These are phyloP conservation scores for Orthosia cruda DNA, from an alignment of 2,888 invertebrate genomes.

Conservation along the genomic window DNA sequence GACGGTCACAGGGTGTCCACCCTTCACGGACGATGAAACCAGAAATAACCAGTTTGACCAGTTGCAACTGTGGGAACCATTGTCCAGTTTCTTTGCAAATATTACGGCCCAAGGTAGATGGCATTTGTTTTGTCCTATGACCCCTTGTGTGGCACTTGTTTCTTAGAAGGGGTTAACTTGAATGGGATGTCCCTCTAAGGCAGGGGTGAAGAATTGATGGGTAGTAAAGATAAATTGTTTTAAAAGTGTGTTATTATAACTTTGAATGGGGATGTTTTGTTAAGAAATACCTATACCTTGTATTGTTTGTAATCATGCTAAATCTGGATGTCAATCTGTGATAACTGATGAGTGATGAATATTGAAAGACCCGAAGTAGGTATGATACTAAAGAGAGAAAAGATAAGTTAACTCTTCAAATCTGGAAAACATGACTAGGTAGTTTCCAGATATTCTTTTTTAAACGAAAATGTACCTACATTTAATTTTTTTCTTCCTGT, in stretches of 20 bases:
- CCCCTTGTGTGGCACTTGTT: constrained; percentile 65
- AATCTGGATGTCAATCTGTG: too few species aligned
- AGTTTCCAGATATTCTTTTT: too few species aligned
- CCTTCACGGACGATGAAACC: constrained; percentile 82
- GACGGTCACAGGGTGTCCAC: constrained; percentile 79
- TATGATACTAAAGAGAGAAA: too few species aligned
- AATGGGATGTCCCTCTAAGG: constrained; percentile 47
- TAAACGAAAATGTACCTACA: too few species aligned
- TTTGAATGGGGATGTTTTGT: constrained; percentile 15
- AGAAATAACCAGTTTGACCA: constrained; percentile 88
- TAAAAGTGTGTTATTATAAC: constrained; percentile 42
- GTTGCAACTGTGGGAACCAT: constrained; percentile 85
- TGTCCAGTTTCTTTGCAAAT: constrained; percentile 79
- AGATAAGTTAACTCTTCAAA: too few species aligned
- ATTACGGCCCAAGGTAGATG: constrained; percentile 58
- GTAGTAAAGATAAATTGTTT: constrained; percentile 60
- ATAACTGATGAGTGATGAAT: background rate
- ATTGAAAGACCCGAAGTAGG: too few species aligned
- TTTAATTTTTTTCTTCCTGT: too few species aligned
- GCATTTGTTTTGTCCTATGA: constrained; percentile 69
- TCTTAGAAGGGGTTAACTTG: constrained; percentile 43
- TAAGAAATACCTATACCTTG: too few species aligned
- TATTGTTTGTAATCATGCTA: too few species aligned
- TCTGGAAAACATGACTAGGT: background rate
- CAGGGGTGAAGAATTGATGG: constrained; percentile 43